A percentile compares a stretch with the other conserved stretches of the same genome.
phyloP scores from a whole-genome alignment of 1,140 invertebrate genomes.

The Papilio xuthus region DNA sequence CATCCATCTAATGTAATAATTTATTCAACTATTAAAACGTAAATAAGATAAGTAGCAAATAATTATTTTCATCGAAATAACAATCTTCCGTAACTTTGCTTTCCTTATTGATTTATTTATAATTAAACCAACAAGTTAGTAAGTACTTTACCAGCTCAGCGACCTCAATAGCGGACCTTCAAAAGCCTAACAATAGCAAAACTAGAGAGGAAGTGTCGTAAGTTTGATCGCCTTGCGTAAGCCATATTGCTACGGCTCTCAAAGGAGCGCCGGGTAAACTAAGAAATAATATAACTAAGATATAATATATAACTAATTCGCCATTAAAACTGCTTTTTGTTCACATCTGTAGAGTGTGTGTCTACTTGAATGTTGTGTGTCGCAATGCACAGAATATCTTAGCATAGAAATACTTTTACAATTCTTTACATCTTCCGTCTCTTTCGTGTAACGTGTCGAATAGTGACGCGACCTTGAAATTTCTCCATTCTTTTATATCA shows the following conservation, averaged over 20 bases:
- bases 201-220: constrained; percentile 13
- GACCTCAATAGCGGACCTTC: constrained; percentile 1
- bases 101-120: constrained; percentile 10
- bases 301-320: neutral
- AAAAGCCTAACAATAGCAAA: constrained; percentile 12
- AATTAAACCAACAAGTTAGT: neutral
- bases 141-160: neutral
- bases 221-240: neutral
- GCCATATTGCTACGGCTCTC: neutral
- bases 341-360: too few relatives aligned
- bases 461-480: neutral
- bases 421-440: neutral
- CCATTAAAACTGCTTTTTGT: neutral
- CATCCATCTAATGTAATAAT: too few relatives aligned
- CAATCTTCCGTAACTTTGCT: neutral
- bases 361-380: too few relatives aligned
- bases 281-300: neutral
- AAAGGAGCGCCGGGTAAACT: neutral
- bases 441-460: neutral
- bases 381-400: too few relatives aligned
- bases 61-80: neutral
- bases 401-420: neutral
- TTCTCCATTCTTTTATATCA: neutral
- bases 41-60: too few relatives aligned
- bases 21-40: too few relatives aligned